A percentile compares a stretch with the other conserved stretches of the same genome.
Conservation (phyloP, 2,113 vertebrate species). For the Chloropsis hardwickii region DNA sequence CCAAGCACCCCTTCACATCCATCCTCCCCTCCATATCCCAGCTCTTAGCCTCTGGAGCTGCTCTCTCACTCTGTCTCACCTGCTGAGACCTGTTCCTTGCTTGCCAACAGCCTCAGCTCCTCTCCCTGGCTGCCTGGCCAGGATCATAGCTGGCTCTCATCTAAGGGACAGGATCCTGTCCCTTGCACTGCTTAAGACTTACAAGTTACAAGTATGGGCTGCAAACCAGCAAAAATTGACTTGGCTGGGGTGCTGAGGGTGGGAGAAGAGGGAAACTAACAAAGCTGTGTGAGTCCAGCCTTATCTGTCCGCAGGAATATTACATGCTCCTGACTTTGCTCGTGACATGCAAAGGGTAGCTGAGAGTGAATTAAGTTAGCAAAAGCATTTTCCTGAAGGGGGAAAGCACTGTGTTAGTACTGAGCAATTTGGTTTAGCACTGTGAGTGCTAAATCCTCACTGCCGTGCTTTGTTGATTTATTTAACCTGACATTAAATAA, state of each 20-base stretch:
- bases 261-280: not conserved
- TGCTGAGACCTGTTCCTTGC: not conserved
- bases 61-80: not conserved
- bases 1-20: not conserved
- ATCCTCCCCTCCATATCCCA: not conserved
- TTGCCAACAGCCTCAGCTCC: not conserved
- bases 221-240: not conserved
- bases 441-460: not conserved
- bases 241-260: rapidly evolving
- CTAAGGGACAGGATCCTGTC: not conserved
- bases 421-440: not conserved
- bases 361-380: constrained; percentile 5
- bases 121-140: not conserved
- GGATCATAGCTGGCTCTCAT: not conserved
- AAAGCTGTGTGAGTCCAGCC: not conserved
- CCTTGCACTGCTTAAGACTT: not conserved
- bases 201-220: not conserved
- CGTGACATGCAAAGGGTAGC: not conserved
- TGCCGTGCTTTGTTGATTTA: not conserved
- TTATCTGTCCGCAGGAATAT: not conserved
- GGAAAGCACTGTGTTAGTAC: not conserved
- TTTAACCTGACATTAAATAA: constrained; percentile 6
- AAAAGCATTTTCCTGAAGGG: not conserved
- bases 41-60: not conserved
- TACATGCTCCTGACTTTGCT: not conserved